A percentile compares a stretch with the other conserved stretches of the same genome.
Conservation (phyloP, 2,797 vertebrate genomes). For the Gambusia yucatana region DNA sequence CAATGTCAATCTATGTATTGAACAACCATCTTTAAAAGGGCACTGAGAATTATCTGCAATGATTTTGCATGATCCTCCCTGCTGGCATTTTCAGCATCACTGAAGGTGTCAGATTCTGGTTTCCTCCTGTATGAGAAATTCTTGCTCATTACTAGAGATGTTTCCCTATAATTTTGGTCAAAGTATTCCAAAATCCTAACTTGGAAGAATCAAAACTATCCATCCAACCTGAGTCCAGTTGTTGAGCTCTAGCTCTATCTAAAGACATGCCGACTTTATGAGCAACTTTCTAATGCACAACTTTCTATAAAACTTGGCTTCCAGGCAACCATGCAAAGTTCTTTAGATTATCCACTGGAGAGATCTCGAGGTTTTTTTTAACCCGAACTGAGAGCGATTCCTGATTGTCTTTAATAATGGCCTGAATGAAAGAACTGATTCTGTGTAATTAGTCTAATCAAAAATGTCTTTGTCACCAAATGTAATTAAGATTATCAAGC, state of each 20-base stretch:
- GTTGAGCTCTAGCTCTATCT: not conserved
- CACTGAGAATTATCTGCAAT: not conserved
- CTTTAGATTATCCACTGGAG: not conserved
- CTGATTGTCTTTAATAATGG: not conserved
- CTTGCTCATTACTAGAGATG: not conserved
- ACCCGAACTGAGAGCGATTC: not conserved
- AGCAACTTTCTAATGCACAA: not conserved
- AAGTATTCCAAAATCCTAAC: not conserved
- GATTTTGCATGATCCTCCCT: not conserved
- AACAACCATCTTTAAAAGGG: not conserved
- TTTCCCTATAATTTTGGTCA: not conserved
- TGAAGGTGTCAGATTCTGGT: not conserved
- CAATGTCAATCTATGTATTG: not conserved
- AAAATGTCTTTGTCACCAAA: not conserved
- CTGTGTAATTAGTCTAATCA: not conserved
- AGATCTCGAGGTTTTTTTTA: not conserved
- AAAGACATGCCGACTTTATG: not conserved
- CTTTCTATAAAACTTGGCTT: not conserved
- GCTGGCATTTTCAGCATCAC: not conserved
- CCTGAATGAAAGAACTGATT: not conserved
- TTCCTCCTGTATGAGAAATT: not conserved
- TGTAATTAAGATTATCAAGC: not conserved
- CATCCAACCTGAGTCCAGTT: not conserved
- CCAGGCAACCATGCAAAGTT: not conserved
- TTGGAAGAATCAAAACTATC: not conserved